Base-by-base conservation (phyloP, 2,113 vertebrate species). In the Etheostoma spectabile region DNA sequence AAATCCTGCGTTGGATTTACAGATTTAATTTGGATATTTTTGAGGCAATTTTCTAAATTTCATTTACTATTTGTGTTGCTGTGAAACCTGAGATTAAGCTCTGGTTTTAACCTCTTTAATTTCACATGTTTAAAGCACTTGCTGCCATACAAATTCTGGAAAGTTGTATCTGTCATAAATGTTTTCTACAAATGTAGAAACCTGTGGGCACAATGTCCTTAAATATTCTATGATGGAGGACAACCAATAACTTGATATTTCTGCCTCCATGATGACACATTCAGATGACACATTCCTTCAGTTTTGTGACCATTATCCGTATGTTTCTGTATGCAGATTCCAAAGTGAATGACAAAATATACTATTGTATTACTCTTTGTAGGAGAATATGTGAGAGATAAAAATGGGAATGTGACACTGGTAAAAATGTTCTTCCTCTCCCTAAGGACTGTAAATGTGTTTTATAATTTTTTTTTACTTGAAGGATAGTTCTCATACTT, bases 311-410 rank as follows among this genome's bases (percentile, higher is more conserved):
- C 5, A 51, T 85, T 45, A 83, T 72, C 67, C 77, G 73, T 42
- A 45, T 51, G 51, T 61, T 67, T 85, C 49, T 14, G 30, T 30
- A 30, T 27, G 55, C n/a, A 27, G 79, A 71, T 67, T 57, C 67
- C 55, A 76, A 86, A 79, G 84, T 68, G 87, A 79, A 79, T 86
- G 77, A 79, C 65, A 84, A 84, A 82, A 70, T 79, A 62, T 68
- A 11, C 38, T n/a, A n/a, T n/a, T 11, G 38, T 42, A 78, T 87
- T 89, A 79, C 77, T 86, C 77, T 74, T 86, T 86, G 78, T 81
- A 35, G 57, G 77, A 71, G 59, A 70, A 66, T 71, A 83, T 83
- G 75, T 74, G 70, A 76, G 82, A 74, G 83, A 89, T 89, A 82
- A 86, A 77, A 81, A 86, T 85, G 69, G 77, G 77, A 83, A 80